phyloP scores from a whole-genome alignment of 2,888 invertebrate genomes.

The Conchocele bisecta region DNA sequence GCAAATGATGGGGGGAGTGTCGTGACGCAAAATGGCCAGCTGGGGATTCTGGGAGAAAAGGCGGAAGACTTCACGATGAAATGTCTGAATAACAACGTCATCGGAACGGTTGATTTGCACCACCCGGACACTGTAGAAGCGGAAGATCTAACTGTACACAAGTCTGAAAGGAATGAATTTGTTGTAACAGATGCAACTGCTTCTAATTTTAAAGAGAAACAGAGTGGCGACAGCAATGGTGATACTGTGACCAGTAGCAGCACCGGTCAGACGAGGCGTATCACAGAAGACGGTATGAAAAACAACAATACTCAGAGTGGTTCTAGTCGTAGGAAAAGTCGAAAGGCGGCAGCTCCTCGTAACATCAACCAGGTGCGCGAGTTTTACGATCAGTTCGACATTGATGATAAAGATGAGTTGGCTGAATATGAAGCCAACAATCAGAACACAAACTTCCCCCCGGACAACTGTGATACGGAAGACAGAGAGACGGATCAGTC shows the following conservation, averaged over 20 bases:
- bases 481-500: constrained; percentile 9
- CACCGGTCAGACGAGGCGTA: constrained; percentile 6
- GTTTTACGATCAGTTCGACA: constrained; percentile 49
- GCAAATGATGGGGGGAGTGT: not conserved
- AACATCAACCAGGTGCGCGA: constrained; percentile 84
- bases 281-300: not conserved
- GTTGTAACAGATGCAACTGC: not conserved
- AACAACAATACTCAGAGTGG: constrained; percentile 1
- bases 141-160: constrained; percentile 11
- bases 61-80: constrained; percentile 38
- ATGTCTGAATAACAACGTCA: constrained; percentile 51
- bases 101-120: constrained; percentile 50
- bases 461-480: constrained; percentile 43
- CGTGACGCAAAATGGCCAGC: constrained; percentile 6
- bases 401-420: constrained; percentile 70
- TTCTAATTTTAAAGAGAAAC: not conserved
- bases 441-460: constrained; percentile 68
- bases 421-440: constrained; percentile 73
- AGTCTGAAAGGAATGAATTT: not conserved
- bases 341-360: constrained; percentile 88
- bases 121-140: constrained; percentile 5
- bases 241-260: not conserved
- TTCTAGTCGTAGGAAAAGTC: constrained; percentile 59
- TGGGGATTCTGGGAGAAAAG: constrained; percentile 5
- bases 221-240: not conserved